These are phyloP conservation scores for Carabus problematicus DNA, from an alignment of 2,888 invertebrate species.

Conservation along the genomic window DNA sequence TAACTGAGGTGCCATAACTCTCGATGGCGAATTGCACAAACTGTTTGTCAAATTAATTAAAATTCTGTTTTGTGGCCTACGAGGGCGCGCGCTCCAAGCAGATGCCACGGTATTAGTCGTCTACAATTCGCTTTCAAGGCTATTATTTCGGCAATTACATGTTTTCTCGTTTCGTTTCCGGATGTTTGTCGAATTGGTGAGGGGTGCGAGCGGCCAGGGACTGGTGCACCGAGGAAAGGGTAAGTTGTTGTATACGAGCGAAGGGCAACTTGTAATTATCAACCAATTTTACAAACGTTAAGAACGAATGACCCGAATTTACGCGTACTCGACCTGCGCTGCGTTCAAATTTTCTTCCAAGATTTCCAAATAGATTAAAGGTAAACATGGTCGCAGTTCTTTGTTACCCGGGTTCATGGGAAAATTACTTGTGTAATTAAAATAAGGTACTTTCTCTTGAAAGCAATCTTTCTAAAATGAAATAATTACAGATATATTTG, in stretches of 20 bases:
- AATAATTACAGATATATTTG: no score
- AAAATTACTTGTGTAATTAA: no score
- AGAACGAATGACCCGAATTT: conserved; percentile 27
- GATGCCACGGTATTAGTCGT: conserved; percentile 2
- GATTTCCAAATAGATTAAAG: no score
- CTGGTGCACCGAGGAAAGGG: conserved; percentile 1
- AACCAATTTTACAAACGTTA: conserved; percentile 34
- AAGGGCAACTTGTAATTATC: conserved; percentile 38
- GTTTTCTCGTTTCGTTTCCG: conserved; percentile 37
- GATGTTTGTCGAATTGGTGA: conserved; percentile 9
- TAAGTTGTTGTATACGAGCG: conserved; percentile 29
- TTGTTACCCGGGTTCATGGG: no score
- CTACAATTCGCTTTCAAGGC: conserved; percentile 17
- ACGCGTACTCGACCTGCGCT: background rate
- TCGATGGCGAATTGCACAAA: conserved; percentile 37
- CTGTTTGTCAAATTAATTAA: conserved; percentile 42
- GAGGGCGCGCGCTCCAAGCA: conserved; percentile 2
- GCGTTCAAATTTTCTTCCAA: no score
- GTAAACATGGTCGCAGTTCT: no score
- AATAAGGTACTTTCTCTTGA: no score
- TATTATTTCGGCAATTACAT: conserved; percentile 41
- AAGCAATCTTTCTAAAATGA: no score
- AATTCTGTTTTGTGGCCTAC: conserved; percentile 32
- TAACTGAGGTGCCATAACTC: conserved; percentile 40
- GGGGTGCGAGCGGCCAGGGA: conserved; percentile 1